Evolutionary conservation across 1,140 invertebrate genomes (phyloP), one percentile per base, ranked within the genome.

Genomic region (Drosophila melanica): DNA sequence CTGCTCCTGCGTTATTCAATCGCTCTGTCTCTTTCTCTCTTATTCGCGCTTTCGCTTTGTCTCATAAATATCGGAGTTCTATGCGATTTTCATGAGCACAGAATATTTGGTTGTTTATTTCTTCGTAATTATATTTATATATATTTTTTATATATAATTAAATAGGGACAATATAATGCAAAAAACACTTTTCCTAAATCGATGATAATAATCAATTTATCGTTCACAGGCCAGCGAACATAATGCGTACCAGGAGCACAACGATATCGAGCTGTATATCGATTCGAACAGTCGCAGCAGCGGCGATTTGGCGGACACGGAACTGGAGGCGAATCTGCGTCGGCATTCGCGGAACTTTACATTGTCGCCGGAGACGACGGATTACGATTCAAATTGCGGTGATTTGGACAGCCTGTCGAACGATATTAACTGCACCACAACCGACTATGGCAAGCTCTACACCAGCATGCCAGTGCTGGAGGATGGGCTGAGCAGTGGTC

Each of bases 341-440:
- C 64, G 86, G 3, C 86, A 91, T 57, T 91, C 91, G n/a, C 78
- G 87, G 0, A 91, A 92, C 92, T 98, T 98, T 89, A 98, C 97
- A 0, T 93, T 98, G 6, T 98, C 97, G 23, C 97, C 98, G 2
- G 98, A 98, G 93, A 97, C 97, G 48, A 99, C 97, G n/a, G 98
- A 98, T 84, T 98, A 97, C 92, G 97, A 98, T 91, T 97, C 96
- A 77, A 97, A 97, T 85, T 95, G 95, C 81, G 95, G 95, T 11
- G 97, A 98, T 89, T 93, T 97, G 51, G 97, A 97, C 81, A 97
- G 96, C 87, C 95, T 91, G 35, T 91, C 90, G 16, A 91, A 91
- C 58, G 91, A 92, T 47, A 91, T 92, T 12, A 92, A 91, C 70
- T 92, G 91, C 44, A 60, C 79, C 47, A 84, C 80, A 45, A 82